A percentile compares a stretch with the other conserved stretches of the same genome.
Conservation (phyloP, 2,888 invertebrate species). For the Kryphioiulus occultus region DNA sequence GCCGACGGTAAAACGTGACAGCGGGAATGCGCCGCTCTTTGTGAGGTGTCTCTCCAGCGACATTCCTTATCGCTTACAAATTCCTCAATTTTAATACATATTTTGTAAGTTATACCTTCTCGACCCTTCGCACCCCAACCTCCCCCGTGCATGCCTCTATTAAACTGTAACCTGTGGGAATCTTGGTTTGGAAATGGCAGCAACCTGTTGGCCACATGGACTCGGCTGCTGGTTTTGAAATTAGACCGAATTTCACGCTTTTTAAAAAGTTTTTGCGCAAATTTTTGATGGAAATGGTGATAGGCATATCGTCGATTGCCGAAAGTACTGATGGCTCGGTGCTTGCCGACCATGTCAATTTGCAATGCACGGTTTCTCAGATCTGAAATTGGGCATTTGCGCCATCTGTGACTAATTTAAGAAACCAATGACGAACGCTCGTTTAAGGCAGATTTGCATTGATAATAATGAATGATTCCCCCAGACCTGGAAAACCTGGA, state of each 20-base stretch:
- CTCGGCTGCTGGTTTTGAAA: background rate
- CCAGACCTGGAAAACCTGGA: too few species aligned
- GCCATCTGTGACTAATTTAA: too few species aligned
- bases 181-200: background rate
- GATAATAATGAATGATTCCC: too few species aligned
- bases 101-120: constrained; percentile 31
- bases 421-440: too few species aligned
- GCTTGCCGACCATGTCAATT: background rate
- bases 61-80: background rate
- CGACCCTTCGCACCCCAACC: background rate
- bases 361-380: background rate
- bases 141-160: background rate
- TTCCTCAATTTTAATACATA: constrained; percentile 31
- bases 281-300: background rate
- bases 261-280: background rate
- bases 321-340: background rate
- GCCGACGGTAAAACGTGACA: constrained; percentile 35
- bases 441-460: too few species aligned
- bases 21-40: background rate
- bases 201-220: background rate
- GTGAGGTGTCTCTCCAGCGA: constrained; percentile 25
- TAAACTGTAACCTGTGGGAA: background rate
- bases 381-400: background rate
- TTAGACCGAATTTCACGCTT: constrained; percentile 4
- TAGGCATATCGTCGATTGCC: background rate